Percentiles rank a stretch among this genome's conserved stretches.
phyloP scores from a whole-genome alignment of 2,113 vertebrate species.

The Melanerpes aurifrons region DNA sequence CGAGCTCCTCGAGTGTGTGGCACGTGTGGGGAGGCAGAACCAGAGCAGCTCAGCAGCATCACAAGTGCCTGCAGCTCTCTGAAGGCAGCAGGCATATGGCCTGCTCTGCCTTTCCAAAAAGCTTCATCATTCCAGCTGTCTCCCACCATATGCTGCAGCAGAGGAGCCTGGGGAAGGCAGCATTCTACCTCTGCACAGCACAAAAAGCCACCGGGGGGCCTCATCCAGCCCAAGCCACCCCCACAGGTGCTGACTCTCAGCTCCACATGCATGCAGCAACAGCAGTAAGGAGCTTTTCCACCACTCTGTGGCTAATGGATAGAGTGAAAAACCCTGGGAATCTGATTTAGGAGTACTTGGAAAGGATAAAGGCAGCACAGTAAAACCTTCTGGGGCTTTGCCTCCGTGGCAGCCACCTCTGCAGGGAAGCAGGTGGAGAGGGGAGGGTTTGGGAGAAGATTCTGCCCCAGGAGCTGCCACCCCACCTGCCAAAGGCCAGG shows the following conservation, averaged over 20 bases:
- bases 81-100: slow-evolving; percentile 33
- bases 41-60: neutral
- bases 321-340: neutral
- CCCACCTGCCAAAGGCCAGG: slow-evolving; percentile 89
- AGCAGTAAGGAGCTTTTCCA: neutral
- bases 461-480: neutral
- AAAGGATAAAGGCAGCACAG: neutral
- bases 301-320: neutral
- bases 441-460: neutral
- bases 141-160: slow-evolving; percentile 19
- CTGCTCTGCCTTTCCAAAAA: slow-evolving; percentile 50
- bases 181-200: neutral
- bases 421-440: accelerated
- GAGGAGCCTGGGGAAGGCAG: neutral
- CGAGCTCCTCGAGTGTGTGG: neutral
- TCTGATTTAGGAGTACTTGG: neutral
- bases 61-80: slow-evolving; percentile 13
- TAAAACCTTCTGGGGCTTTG: neutral
- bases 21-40: neutral
- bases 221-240: neutral
- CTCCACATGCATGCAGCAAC: neutral
- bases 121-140: slow-evolving; percentile 52
- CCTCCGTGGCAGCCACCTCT: accelerated
- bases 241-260: neutral
- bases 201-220: neutral